Conservation (phyloP, 2,888 invertebrate genomes). For the Dorcus hopei region DNA sequence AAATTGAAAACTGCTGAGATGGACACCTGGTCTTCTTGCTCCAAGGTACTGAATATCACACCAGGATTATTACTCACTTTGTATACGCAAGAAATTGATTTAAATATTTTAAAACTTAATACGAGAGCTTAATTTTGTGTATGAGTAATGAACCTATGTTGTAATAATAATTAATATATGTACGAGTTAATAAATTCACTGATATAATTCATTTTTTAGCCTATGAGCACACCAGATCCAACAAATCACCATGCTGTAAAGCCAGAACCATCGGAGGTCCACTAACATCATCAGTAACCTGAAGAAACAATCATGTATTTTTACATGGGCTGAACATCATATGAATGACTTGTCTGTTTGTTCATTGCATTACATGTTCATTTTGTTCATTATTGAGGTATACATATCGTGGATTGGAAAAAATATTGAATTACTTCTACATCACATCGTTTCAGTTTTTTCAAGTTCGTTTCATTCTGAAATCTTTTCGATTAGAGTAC, state of each 20-base stretch:
- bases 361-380: constrained; percentile 32
- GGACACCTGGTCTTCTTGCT: too few relatives aligned
- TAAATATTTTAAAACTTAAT: too few relatives aligned
- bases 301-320: constrained; percentile 13
- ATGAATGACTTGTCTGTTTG: constrained; percentile 31
- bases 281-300: constrained; percentile 53
- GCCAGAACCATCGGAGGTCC: constrained; percentile 81
- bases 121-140: too few relatives aligned
- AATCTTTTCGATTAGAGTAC: constrained; percentile 20
- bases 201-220: constrained; percentile 43
- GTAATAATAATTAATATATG: too few relatives aligned
- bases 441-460: constrained; percentile 27
- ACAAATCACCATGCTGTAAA: constrained; percentile 77
- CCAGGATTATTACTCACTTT: too few relatives aligned
- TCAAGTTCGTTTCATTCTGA: constrained; percentile 26
- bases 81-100: too few relatives aligned
- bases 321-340: constrained; percentile 28
- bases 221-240: constrained; percentile 79
- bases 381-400: constrained; percentile 35
- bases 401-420: constrained; percentile 37
- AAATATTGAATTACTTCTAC: constrained; percentile 23
- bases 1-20: too few relatives aligned
- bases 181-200: too few relatives aligned
- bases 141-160: too few relatives aligned
- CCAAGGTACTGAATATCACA: too few relatives aligned